Percentiles rank a stretch among this genome's conserved stretches.
These are phyloP conservation scores for Serranus cabrilla DNA, from an alignment of 2,797 vertebrate species.

Conservation along the genomic window DNA sequence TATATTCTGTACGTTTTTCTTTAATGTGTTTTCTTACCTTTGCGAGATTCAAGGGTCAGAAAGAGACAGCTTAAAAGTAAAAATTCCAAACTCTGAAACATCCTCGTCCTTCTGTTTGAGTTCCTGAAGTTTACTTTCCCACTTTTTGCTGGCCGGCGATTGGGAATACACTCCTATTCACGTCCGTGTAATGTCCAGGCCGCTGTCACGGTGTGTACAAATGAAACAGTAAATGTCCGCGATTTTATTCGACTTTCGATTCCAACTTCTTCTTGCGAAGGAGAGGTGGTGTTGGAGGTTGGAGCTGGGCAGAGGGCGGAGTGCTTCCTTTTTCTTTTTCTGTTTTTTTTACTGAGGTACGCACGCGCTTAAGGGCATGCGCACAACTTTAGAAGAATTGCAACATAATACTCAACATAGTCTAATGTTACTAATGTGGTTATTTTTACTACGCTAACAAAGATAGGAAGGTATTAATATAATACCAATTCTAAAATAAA, in stretches of 20 bases:
- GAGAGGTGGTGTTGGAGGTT: background rate
- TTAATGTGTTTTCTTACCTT: conserved; percentile 22
- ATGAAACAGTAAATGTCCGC: fast-evolving
- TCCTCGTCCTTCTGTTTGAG: fast-evolving
- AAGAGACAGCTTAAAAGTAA: background rate
- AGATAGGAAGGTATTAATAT: too few relatives aligned
- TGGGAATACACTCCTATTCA: too few relatives aligned
- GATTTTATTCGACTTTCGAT: background rate
- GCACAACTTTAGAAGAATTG: too few relatives aligned
- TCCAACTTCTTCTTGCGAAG: background rate
- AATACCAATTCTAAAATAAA: too few relatives aligned
- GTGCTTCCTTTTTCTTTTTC: background rate
- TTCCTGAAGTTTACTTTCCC: background rate
- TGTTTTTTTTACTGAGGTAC: fast-evolving
- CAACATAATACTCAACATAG: too few relatives aligned
- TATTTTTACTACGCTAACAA: too few relatives aligned
- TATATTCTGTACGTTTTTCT: too few relatives aligned
- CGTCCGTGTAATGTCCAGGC: background rate
- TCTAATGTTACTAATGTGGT: too few relatives aligned
- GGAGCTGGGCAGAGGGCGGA: conserved; percentile 11
- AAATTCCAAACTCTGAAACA: background rate
- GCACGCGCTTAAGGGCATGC: background rate
- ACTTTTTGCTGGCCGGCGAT: too few relatives aligned
- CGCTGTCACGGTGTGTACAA: background rate
- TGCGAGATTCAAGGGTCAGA: fast-evolving